Conservation (phyloP, 2,888 invertebrate genomes). For the Neoascia interrupta region DNA sequence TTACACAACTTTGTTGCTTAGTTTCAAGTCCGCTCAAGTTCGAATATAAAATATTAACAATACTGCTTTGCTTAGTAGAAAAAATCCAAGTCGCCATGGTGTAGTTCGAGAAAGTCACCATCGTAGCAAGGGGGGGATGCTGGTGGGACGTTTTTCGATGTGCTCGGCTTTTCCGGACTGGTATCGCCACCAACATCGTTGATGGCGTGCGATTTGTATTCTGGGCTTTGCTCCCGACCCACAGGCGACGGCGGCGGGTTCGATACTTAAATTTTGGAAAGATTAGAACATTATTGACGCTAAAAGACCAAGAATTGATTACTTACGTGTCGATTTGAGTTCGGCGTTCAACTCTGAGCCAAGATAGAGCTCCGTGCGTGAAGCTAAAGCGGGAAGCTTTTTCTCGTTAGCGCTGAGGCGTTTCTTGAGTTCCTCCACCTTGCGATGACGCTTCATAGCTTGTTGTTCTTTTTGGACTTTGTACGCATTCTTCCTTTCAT, state of each 20-base stretch:
- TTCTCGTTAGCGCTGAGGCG: slow-evolving; percentile 80
- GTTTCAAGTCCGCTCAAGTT: too few species aligned
- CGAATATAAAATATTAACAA: too few species aligned
- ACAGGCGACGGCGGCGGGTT: slow-evolving; percentile 92
- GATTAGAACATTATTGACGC: slow-evolving; percentile 32
- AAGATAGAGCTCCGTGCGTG: slow-evolving; percentile 75
- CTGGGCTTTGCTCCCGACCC: slow-evolving; percentile 84
- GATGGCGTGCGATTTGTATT: slow-evolving; percentile 81
- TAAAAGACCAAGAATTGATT: background rate
- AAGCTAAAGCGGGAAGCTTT: slow-evolving; percentile 75
- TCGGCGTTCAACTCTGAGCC: slow-evolving; percentile 74
- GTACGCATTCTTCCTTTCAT: slow-evolving; percentile 82
- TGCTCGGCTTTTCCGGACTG: slow-evolving; percentile 75
- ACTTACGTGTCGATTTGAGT: slow-evolving; percentile 73
- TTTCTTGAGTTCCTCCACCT: slow-evolving; percentile 85
- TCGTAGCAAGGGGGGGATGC: slow-evolving; percentile 81
- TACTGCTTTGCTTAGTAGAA: too few species aligned
- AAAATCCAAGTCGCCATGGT: slow-evolving; percentile 87
- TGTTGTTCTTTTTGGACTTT: slow-evolving; percentile 82
- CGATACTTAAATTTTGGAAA: slow-evolving; percentile 74
- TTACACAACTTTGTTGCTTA: too few species aligned
- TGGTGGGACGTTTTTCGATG: slow-evolving; percentile 72
- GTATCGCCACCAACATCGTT: slow-evolving; percentile 76
- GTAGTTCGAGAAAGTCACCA: slow-evolving; percentile 87
- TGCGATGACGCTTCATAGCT: slow-evolving; percentile 82